Evolutionary conservation across 2,797 vertebrate genomes (phyloP), one percentile per base, ranked within the genome.

Genomic region (Peromyscus attwateri): DNA sequence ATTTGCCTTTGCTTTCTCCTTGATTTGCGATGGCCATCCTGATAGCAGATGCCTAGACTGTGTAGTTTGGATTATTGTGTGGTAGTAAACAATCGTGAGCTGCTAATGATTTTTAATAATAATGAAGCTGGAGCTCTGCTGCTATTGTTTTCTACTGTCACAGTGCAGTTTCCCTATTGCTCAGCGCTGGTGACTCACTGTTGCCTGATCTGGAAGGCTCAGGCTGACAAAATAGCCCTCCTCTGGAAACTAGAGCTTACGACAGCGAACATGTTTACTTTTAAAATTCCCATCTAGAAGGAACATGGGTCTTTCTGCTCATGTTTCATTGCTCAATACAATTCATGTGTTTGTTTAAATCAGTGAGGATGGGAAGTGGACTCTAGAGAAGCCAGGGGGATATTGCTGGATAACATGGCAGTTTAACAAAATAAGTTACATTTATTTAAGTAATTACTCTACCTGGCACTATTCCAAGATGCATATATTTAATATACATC

Each of bases 401-500:
- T 49, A 43, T 62, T 43, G 70, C 37, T 19, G 7, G 43, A 73
- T 84, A 68, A 49, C 34, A 90, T 46, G n/a, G 27, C 0, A 83
- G 31, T 40, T 71, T 79, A 77, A 82, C 16, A 77, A 80, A 91
- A 82, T 60, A 90, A 11, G 34, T 68, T 68, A 1, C 37, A 84
- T 90, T 52, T 76, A 75, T 49, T 94, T 82, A 95, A 89, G 19
- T 75, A 90, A 97, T 55, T 66, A 71, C n/a, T 71, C 8, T 71
- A 66, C 17, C 1, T 37, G 46, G 7, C 2, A 70, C 23, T 83
- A 11, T 57, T 92, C 21, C 40, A 92, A 95, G 6, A 76, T 34
- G 12, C 49, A 34, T 29, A n/a, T 49, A 55, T 89, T 94, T 79
- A 91, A 79, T 94, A 52, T 0, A 91, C 21, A 90, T 77, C 17